These are phyloP conservation scores for Phaenicophaeus curvirostris DNA, from an alignment of 2,797 vertebrate species.

Conservation along the genomic window DNA sequence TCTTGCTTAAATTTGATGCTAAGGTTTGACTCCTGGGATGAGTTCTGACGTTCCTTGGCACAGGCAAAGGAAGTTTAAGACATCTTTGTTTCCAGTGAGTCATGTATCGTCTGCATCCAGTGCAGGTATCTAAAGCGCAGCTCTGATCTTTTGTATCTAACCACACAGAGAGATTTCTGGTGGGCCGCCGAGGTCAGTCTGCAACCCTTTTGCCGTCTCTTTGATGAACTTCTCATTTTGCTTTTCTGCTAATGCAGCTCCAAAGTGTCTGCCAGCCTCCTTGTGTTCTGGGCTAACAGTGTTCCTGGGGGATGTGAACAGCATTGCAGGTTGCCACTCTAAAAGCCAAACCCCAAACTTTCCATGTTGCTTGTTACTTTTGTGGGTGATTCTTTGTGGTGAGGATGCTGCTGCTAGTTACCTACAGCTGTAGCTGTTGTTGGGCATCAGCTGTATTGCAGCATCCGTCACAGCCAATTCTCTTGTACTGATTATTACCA, in stretches of 20 bases:
- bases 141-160: not conserved
- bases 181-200: not conserved
- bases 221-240: not conserved
- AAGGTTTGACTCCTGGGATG: not conserved
- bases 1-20: not conserved
- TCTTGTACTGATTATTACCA: not conserved
- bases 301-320: not conserved
- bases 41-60: not conserved
- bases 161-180: not conserved
- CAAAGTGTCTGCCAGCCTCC: not conserved
- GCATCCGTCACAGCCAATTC: not conserved
- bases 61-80: not conserved
- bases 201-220: not conserved
- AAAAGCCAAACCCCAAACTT: not conserved
- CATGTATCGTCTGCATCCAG: rapidly evolving
- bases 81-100: not conserved
- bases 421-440: not conserved
- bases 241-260: not conserved
- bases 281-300: not conserved
- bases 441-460: not conserved
- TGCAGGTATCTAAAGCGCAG: not conserved
- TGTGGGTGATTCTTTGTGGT: not conserved
- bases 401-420: not conserved
- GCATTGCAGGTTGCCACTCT: not conserved
- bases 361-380: not conserved